Evolutionary conservation across 2,113 vertebrate species (phyloP), one percentile per base, ranked within the genome.

Genomic region (Clarias gariepinus): DNA sequence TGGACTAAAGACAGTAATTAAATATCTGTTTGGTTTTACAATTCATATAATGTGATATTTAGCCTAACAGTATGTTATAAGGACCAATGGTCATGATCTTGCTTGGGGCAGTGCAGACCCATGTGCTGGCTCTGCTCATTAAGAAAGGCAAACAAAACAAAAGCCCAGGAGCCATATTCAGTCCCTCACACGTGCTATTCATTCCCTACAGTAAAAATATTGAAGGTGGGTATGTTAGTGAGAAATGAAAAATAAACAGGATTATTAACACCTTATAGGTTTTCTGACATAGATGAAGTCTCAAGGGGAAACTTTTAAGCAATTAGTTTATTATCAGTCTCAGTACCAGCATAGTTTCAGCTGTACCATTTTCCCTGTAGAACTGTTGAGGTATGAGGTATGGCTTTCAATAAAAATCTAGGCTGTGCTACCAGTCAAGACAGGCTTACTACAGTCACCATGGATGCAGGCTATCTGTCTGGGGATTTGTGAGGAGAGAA

Each of bases 101-200:
- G 76, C 53, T n/a, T 79, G 53, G 47, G 76, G 76, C 76, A n/a
- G 15, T 79, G 76, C 53, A 79, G 15, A 79, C n/a, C 18, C n/a
- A 57, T 79, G 76, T 53, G 13, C 16, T 16, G 16, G 76, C 53
- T 57, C 41, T 15, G 23, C 73, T 79, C 77, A 79, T 79, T 79
- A 76, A 76, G 52, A 76, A 74, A 52, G 10, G 23, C 52, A 76
- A 76, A 76, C 73, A 76, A 74, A 76, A 76, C 73, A 52, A n/a
- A 4, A 52, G n/a, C 11, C 41, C 41, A 76, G 41, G 23, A 52
- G 73, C 23, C 77, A 57, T 79, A 58, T 79, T 79, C 15, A 58
- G 77, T 28, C 58, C n/a, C 30, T 19, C 55, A 57, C 25, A 79
- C 16, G 57, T 53, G n/a, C 21, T 79, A 79, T 79, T 79, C 55